A percentile compares a stretch with the other conserved stretches of the same genome.
These are phyloP conservation scores for Phortica okadai DNA, from an alignment of 2,888 invertebrate species.

Conservation along the genomic window DNA sequence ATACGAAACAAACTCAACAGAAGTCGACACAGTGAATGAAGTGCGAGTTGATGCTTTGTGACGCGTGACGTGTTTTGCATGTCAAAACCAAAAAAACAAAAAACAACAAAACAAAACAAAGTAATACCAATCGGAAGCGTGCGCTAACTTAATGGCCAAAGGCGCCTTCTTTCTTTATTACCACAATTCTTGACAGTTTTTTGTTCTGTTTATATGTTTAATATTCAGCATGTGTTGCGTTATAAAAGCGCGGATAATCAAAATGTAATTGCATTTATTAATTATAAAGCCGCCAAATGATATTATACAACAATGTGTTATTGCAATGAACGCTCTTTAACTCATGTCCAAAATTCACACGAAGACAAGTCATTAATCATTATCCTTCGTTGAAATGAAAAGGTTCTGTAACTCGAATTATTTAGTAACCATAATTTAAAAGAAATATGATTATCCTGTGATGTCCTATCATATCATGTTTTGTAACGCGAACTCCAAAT, in stretches of 20 bases:
- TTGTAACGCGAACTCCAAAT: no score
- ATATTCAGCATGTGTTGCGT: background rate
- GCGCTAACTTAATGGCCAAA: background rate
- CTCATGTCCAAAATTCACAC: no score
- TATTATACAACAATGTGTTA: background rate
- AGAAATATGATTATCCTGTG: no score
- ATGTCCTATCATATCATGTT: no score
- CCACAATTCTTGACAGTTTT: no score
- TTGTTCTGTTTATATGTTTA: background rate
- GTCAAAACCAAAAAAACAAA: conserved; percentile 10
- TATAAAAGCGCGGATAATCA: background rate
- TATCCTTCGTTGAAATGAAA: no score
- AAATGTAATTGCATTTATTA: background rate
- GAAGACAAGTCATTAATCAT: no score
- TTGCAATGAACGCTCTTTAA: no score
- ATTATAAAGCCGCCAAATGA: background rate
- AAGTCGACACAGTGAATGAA: background rate
- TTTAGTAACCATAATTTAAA: no score
- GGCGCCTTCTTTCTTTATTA: background rate
- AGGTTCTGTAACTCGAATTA: no score
- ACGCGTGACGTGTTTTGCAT: background rate
- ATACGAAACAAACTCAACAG: background rate
- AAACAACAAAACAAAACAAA: no score
- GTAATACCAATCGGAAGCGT: background rate
- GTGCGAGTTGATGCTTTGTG: background rate